Conservation (phyloP, 2,113 vertebrate species). For the Myrmecobius fasciatus region DNA sequence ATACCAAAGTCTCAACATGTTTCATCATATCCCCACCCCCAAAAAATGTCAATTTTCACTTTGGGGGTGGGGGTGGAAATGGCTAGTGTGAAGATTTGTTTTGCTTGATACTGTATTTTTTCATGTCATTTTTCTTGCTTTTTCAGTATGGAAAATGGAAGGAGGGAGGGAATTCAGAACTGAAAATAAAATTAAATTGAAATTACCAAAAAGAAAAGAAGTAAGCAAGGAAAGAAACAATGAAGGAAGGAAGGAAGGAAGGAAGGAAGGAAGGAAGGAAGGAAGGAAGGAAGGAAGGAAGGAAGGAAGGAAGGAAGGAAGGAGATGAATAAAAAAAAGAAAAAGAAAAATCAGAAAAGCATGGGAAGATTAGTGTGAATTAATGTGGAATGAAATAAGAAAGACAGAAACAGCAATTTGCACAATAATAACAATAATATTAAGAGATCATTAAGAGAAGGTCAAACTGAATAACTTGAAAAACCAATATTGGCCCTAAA, state of each 20-base stretch:
- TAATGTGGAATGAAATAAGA: not conserved
- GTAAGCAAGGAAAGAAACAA: too few relatives aligned
- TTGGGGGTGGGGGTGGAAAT: not conserved
- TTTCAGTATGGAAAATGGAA: not conserved
- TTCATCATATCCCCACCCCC: too few relatives aligned
- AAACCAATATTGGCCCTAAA: not conserved
- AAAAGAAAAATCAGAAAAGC: not conserved
- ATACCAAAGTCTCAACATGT: not conserved
- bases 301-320: too few relatives aligned
- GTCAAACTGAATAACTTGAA: not conserved
- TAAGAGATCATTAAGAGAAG: not conserved
- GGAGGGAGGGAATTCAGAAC: not conserved
- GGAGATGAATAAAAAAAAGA: not conserved
- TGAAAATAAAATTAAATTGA: not conserved
- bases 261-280: too few relatives aligned
- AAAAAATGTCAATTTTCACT: not conserved
- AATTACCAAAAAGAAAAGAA: not conserved
- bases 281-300: too few relatives aligned
- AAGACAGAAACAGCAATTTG: not conserved
- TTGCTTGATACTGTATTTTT: not conserved
- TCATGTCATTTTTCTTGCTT: not conserved
- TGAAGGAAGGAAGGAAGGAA: not conserved
- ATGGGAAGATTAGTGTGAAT: not conserved
- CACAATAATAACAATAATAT: not conserved
- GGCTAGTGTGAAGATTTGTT: not conserved